These are phyloP conservation scores for Lacerta viridis DNA, from an alignment of 2,797 vertebrate species.

Conservation along the genomic window DNA sequence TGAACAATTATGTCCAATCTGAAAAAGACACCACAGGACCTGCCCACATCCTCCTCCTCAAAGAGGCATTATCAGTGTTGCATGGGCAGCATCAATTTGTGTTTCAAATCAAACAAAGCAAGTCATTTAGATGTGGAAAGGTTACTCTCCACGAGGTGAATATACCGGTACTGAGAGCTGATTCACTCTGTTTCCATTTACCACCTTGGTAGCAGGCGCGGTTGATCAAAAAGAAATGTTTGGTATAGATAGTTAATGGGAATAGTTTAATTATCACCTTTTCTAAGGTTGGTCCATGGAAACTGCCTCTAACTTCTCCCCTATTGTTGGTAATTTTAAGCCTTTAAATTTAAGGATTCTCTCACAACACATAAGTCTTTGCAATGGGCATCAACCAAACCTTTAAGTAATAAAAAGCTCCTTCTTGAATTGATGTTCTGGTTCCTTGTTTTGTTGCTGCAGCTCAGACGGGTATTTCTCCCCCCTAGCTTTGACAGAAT, in stretches of 20 bases:
- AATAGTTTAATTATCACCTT: not conserved
- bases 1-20: too few relatives aligned
- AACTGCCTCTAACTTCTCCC: not conserved
- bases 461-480: constrained; percentile 79
- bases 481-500: constrained; percentile 81
- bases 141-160: too few relatives aligned
- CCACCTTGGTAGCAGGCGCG: not conserved
- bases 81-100: too few relatives aligned
- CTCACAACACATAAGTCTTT: constrained; percentile 55
- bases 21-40: too few relatives aligned
- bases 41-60: not conserved
- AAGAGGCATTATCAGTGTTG: not conserved
- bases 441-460: constrained; percentile 72
- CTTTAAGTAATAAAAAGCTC: constrained; percentile 58
- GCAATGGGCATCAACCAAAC: constrained; percentile 56
- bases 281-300: not conserved
- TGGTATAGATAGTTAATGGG: not conserved
- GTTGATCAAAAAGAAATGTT: not conserved
- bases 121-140: too few relatives aligned
- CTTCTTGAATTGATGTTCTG: constrained; percentile 75
- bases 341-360: not conserved
- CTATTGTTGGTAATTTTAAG: not conserved
- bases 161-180: too few relatives aligned
- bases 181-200: not conserved
- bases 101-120: too few relatives aligned